Percentiles rank a stretch among this genome's conserved stretches.
phyloP scores from a whole-genome alignment of 2,888 invertebrate species.

The Metallyticus violacea region DNA sequence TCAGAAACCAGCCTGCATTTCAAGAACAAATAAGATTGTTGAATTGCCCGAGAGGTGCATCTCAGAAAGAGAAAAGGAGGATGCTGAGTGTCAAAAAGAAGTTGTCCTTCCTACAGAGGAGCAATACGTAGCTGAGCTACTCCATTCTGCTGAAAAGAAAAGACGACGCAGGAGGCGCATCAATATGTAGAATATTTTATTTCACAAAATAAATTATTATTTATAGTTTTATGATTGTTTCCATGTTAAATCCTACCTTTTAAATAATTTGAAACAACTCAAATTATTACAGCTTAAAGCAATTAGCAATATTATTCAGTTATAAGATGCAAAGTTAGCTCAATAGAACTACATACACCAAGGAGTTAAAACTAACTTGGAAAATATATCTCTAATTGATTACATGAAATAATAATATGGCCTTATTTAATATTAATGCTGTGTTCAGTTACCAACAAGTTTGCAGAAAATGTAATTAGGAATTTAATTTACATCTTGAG shows the following conservation, averaged over 20 bases:
- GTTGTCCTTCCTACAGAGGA: neutral
- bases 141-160: neutral
- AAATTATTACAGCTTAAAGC: too few relatives aligned
- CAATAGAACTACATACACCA: too few relatives aligned
- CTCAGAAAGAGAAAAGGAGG: neutral
- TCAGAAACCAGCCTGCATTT: neutral
- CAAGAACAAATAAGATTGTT: neutral
- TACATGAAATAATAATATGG: too few relatives aligned
- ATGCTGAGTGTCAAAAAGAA: neutral
- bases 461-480: too few relatives aligned
- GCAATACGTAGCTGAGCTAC: neutral
- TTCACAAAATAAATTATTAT: neutral
- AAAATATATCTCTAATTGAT: too few relatives aligned
- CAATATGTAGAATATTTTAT: neutral
- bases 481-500: too few relatives aligned
- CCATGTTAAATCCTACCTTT: neutral
- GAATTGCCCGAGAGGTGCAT: neutral
- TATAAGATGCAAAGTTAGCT: too few relatives aligned
- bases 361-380: too few relatives aligned
- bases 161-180: neutral
- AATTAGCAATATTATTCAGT: too few relatives aligned
- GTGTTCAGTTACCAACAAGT: too few relatives aligned
- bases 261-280: too few relatives aligned
- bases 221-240: neutral
- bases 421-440: too few relatives aligned